These are phyloP conservation scores for Buceros bicornis DNA, from an alignment of 2,797 vertebrate species.

Conservation along the genomic window DNA sequence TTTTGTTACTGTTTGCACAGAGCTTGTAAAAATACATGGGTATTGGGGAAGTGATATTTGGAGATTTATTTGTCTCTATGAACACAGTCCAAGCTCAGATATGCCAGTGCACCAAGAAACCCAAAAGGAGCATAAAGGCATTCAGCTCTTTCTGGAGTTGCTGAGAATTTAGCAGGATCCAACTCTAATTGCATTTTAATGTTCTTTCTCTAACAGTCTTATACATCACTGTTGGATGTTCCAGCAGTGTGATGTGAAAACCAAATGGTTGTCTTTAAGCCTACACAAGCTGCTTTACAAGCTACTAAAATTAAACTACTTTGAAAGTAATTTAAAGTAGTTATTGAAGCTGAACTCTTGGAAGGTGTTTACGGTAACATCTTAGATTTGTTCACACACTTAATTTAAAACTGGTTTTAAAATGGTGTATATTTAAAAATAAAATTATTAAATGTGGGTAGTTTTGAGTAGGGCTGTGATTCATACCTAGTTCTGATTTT, in stretches of 20 bases:
- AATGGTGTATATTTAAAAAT: neutral
- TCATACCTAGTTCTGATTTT: neutral
- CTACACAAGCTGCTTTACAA: constrained; percentile 23
- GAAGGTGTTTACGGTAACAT: neutral
- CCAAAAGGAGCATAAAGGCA: neutral
- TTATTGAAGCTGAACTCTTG: constrained; percentile 12
- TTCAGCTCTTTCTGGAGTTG: neutral
- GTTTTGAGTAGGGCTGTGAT: neutral
- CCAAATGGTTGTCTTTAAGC: neutral
- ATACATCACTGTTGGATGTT: constrained; percentile 9
- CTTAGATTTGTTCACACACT: neutral
- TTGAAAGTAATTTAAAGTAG: constrained; percentile 30
- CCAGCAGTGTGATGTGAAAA: constrained; percentile 13
- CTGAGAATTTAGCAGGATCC: constrained; percentile 7
- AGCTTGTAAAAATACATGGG: neutral
- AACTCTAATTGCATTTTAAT: constrained; percentile 38
- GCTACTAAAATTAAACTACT: constrained; percentile 14
- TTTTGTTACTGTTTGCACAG: neutral
- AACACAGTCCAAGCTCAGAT: neutral
- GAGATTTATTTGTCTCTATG: neutral
- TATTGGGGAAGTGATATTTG: neutral
- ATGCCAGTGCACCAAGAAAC: neutral
- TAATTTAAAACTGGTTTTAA: neutral
- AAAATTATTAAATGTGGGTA: constrained; percentile 17
- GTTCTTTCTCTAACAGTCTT: constrained; percentile 2